Evolutionary conservation across 2,888 invertebrate genomes (phyloP), one percentile per base, ranked within the genome.

Genomic region (Sturmia bella): DNA sequence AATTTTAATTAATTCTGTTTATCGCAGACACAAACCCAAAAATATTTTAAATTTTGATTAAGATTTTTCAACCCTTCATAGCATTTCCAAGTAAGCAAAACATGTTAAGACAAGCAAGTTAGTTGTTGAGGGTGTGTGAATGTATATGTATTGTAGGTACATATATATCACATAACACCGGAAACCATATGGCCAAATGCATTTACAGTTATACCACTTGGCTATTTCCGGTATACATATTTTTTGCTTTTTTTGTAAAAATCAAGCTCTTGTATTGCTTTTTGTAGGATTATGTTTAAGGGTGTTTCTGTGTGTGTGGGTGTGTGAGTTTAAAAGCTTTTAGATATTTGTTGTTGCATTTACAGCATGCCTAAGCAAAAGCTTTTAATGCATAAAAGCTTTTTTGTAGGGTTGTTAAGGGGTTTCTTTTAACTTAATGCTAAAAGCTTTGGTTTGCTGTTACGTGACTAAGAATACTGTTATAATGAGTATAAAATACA

Each of bases 201-300:
- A 83, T 72, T 83, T 75, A 76, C 73, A 80, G 64, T 70, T 73
- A 75, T 59, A 70, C 50, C 76, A 77, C 70, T 80, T 80, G 74
- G 56, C 72, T 70, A 83, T 77, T 70, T 83, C 83, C 83, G 64
- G 80, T 83, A 74, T 73, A 69, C 64, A 11, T 73, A 54, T 76
- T 68, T 61, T 72, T 24, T 39, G 17, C n/a, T 21, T 12, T 15
- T 41, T 54, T 32, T 19, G 24, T 15, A 43, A 32, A 5, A 48
- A 15, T 3, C 37, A 56, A 21, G 41, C n/a, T 21, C 24, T 2
- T 15, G 13, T 1, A 39, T 37, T 7, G 32, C 1, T 7, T 17
- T 1, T 24, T 27, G 17, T 17, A 39, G 15, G 50, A 17, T 15
- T 24, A 1, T 50, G 43, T 3, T 45, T 1, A 1, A 13, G 24